Conservation (phyloP, 1,140 invertebrate species). For the Cyrtorhinus lividipennis region DNA sequence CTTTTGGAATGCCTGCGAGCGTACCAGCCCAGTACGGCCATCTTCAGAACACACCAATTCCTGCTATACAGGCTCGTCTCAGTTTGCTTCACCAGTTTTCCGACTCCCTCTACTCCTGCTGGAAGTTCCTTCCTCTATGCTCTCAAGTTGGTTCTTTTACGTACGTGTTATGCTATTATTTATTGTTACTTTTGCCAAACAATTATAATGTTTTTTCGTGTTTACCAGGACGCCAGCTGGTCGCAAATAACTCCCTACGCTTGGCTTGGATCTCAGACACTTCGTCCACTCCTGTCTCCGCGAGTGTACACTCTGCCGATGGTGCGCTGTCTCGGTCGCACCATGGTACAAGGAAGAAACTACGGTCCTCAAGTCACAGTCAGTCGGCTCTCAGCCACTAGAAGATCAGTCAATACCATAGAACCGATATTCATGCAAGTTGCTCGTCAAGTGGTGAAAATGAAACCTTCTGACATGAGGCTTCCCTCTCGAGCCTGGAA, state of each 20-base stretch:
- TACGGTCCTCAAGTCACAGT: constrained; percentile 53
- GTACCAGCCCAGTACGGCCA: constrained; percentile 43
- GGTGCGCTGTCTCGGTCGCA: constrained; percentile 44
- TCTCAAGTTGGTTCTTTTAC: constrained; percentile 26
- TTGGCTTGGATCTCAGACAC: constrained; percentile 34
- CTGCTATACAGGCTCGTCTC: constrained; percentile 38
- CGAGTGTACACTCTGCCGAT: constrained; percentile 48
- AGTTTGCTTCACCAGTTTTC: constrained; percentile 46
- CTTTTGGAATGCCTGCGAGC: constrained; percentile 37
- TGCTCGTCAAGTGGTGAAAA: constrained; percentile 45
- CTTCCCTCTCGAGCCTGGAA: constrained; percentile 53
- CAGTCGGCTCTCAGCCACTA: constrained; percentile 38
- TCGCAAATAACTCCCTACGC: constrained; percentile 29
- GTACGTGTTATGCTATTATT: neutral
- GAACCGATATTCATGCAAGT: constrained; percentile 49
- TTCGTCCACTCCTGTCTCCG: constrained; percentile 40
- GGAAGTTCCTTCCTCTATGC: constrained; percentile 43
- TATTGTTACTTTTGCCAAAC: neutral
- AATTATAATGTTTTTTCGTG: too few relatives aligned
- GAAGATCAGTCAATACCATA: constrained; percentile 30
- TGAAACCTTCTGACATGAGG: constrained; percentile 41
- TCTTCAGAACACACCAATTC: constrained; percentile 36
- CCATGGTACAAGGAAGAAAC: constrained; percentile 51
- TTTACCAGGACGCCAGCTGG: constrained; percentile 31
- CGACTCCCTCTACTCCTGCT: constrained; percentile 45